These are phyloP conservation scores for Parnassius apollo DNA, from an alignment of 2,888 invertebrate species.

Conservation along the genomic window DNA sequence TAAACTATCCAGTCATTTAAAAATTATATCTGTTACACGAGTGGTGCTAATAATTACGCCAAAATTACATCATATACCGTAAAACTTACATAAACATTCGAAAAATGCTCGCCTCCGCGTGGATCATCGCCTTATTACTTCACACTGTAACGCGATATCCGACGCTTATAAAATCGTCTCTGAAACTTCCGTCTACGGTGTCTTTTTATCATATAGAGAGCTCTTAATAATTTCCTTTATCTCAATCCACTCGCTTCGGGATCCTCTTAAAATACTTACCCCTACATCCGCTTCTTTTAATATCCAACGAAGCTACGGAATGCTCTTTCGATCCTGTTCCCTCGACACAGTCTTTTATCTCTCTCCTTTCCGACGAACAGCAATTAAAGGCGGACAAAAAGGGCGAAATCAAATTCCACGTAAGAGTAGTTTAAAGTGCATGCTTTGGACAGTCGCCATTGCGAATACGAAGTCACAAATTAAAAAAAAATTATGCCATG, in stretches of 20 bases:
- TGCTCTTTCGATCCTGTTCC: conserved; percentile 64
- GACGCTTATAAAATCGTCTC: conserved; percentile 54
- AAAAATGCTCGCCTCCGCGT: conserved; percentile 62
- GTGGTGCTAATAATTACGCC: no score
- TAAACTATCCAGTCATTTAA: no score
- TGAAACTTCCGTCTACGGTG: conserved; percentile 69
- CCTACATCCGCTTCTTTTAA: conserved; percentile 80
- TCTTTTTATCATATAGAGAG: conserved; percentile 60
- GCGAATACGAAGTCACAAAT: conserved; percentile 68
- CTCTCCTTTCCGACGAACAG: conserved; percentile 60
- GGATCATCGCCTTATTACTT: conserved; percentile 62
- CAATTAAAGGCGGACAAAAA: conserved; percentile 70
- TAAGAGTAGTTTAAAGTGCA: conserved; percentile 53
- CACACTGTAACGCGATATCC: conserved; percentile 59
- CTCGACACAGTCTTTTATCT: conserved; percentile 69
- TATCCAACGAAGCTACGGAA: conserved; percentile 73
- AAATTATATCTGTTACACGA: no score
- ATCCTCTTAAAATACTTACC: conserved; percentile 80
- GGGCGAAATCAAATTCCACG: conserved; percentile 65
- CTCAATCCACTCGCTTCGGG: conserved; percentile 72
- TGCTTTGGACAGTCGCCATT: conserved; percentile 45
- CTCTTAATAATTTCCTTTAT: conserved; percentile 81
- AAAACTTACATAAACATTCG: conserved; percentile 63
- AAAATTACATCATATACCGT: conserved; percentile 36
- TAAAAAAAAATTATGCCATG: conserved; percentile 53